Conservation (phyloP, 2,888 invertebrate species). For the Odontothrips loti region DNA sequence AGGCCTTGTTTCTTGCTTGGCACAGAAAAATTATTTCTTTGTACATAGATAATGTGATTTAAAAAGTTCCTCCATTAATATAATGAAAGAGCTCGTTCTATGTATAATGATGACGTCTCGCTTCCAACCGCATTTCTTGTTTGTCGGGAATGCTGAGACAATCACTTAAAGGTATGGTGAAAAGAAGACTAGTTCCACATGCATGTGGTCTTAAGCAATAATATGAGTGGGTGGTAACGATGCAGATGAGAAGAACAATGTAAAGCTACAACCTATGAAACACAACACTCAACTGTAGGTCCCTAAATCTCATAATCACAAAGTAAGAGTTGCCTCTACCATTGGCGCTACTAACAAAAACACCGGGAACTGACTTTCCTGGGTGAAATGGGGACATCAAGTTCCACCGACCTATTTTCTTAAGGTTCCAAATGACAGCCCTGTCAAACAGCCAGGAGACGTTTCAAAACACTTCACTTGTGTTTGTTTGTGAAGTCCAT, state of each 20-base stretch:
- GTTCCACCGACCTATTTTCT: too few species aligned
- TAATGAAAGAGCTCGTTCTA: constrained; percentile 10
- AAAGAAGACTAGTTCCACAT: constrained; percentile 5
- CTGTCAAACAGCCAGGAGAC: too few species aligned
- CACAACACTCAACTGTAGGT: background rate
- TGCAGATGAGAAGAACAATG: constrained; percentile 6
- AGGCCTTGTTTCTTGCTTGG: background rate
- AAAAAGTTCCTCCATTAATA: background rate
- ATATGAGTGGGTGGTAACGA: background rate
- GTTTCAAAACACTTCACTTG: too few species aligned
- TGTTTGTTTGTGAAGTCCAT: background rate
- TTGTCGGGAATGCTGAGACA: background rate
- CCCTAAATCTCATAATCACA: background rate
- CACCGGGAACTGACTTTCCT: too few species aligned
- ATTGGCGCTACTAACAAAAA: too few species aligned
- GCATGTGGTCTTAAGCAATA: background rate
- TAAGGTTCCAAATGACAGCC: too few species aligned
- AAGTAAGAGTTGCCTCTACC: too few species aligned
- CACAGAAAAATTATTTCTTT: background rate
- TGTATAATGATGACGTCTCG: background rate
- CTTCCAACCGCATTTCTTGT: background rate
- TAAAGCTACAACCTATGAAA: constrained; percentile 18
- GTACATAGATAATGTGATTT: background rate
- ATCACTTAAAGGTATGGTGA: constrained; percentile 1
- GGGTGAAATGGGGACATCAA: too few species aligned